Percentiles rank a stretch among this genome's conserved stretches.
phyloP scores from a whole-genome alignment of 2,113 vertebrate genomes.

The Phyllopteryx taeniolatus region DNA sequence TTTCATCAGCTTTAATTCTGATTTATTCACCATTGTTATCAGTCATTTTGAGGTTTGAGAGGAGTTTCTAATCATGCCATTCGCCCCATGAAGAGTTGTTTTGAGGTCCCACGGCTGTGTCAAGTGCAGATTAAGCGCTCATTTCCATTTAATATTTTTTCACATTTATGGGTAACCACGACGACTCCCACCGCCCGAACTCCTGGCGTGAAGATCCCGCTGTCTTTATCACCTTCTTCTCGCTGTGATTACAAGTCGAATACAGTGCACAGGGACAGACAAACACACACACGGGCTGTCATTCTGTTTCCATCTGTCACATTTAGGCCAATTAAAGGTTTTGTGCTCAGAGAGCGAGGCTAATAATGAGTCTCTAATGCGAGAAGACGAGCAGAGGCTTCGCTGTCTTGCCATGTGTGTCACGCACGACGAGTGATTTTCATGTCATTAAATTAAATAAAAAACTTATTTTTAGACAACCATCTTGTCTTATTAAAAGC shows the following conservation, averaged over 20 bases:
- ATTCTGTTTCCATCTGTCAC: constrained; percentile 19
- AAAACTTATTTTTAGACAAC: constrained; percentile 5
- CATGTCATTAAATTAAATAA: constrained; percentile 7
- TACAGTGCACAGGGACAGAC: neutral
- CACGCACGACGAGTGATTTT: constrained; percentile 7
- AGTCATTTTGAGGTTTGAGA: constrained; percentile 10
- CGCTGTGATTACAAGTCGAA: constrained; percentile 40
- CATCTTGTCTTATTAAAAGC: neutral
- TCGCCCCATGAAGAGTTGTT: constrained; percentile 2
- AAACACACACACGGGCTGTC: constrained; percentile 10
- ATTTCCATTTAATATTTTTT: constrained; percentile 6
- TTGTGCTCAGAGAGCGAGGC: constrained; percentile 16
- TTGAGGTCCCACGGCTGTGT: constrained; percentile 6
- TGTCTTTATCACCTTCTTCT: constrained; percentile 42
- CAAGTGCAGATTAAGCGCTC: constrained; percentile 15
- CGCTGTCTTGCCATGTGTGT: neutral
- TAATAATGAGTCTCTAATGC: constrained; percentile 25
- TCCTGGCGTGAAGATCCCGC: constrained; percentile 32
- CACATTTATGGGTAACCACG: constrained; percentile 25
- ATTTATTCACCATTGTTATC: constrained; percentile 1
- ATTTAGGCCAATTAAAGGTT: constrained; percentile 29
- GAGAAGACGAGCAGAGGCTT: constrained; percentile 7
- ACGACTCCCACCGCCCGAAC: constrained; percentile 16
- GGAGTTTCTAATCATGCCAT: constrained; percentile 6
- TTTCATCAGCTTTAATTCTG: constrained; percentile 14